Percentiles rank a stretch among this genome's conserved stretches.
Conservation (phyloP, 2,888 invertebrate genomes). For the Callosobruchus maculatus region DNA sequence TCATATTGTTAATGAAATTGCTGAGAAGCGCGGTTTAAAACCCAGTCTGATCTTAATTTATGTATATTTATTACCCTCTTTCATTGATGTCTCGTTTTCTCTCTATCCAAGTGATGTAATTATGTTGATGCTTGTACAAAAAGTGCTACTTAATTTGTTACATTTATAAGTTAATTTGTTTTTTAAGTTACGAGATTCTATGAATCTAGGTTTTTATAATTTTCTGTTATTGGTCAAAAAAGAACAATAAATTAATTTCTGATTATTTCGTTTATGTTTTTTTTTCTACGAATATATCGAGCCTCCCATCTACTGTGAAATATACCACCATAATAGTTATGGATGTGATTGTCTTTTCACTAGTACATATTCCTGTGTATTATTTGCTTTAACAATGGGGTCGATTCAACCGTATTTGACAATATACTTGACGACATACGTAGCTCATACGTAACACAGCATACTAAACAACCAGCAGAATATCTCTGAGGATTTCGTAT, state of each 20-base stretch:
- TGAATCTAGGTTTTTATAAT: constrained; percentile 36
- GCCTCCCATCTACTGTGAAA: background rate
- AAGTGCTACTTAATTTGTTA: constrained; percentile 44
- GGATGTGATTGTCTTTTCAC: background rate
- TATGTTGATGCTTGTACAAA: constrained; percentile 41
- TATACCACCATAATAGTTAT: background rate
- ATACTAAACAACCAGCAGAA: no score
- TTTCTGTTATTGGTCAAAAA: constrained; percentile 34
- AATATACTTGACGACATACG: no score
- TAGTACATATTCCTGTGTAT: background rate
- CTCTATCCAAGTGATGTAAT: background rate
- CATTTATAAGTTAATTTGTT: constrained; percentile 39
- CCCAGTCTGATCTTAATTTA: constrained; percentile 32
- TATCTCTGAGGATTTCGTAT: no score
- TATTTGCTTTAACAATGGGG: background rate
- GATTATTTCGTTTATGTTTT: background rate
- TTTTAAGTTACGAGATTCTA: constrained; percentile 34
- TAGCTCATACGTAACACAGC: no score
- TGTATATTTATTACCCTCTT: constrained; percentile 40
- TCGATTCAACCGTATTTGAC: no score
- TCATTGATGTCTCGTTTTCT: constrained; percentile 17
- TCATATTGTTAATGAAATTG: constrained; percentile 28
- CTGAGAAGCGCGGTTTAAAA: constrained; percentile 26
- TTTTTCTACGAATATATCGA: background rate
- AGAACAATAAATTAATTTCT: constrained; percentile 27